Percentiles rank a stretch among this genome's conserved stretches.
phyloP scores from a whole-genome alignment of 2,888 invertebrate species.

The Caenorhabditis sp. region DNA sequence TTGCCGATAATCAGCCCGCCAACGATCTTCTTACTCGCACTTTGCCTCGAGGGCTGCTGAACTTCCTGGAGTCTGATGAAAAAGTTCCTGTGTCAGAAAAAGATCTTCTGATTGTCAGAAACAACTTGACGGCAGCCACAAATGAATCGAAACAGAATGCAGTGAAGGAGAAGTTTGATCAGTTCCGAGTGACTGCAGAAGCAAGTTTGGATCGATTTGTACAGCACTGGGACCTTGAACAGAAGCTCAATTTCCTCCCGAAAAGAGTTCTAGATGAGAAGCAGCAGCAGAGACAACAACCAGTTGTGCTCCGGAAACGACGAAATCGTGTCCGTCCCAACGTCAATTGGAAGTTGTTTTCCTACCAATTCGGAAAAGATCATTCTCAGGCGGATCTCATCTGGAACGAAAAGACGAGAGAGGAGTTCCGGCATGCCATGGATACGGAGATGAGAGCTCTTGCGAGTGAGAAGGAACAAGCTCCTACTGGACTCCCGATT shows the following conservation, averaged over 20 bases:
- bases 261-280: slow-evolving; percentile 75
- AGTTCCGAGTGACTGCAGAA: slow-evolving; percentile 82
- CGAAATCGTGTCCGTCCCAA: slow-evolving; percentile 88
- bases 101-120: slow-evolving; percentile 87
- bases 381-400: slow-evolving; percentile 96
- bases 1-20: slow-evolving; percentile 89
- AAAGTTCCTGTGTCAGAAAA: slow-evolving; percentile 88
- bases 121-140: slow-evolving; percentile 93
- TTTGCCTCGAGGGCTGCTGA: slow-evolving; percentile 92
- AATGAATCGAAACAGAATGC: slow-evolving; percentile 70
- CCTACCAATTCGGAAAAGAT: slow-evolving; percentile 94
- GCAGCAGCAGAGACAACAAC: slow-evolving; percentile 84
- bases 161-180: slow-evolving; percentile 68
- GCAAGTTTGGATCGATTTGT: slow-evolving; percentile 85
- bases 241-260: slow-evolving; percentile 83
- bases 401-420: slow-evolving; percentile 98
- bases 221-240: slow-evolving; percentile 85
- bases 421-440: slow-evolving; percentile 88
- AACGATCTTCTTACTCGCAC: slow-evolving; percentile 78
- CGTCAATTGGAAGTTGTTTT: slow-evolving; percentile 95
- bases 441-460: slow-evolving; percentile 87
- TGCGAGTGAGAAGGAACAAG: slow-evolving; percentile 92
- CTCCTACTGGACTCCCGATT: slow-evolving; percentile 84
- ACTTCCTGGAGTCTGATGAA: slow-evolving; percentile 92
- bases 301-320: slow-evolving; percentile 93